These are phyloP conservation scores for Scaptomyza tumidula DNA, from an alignment of 2,888 invertebrate species.

Conservation along the genomic window DNA sequence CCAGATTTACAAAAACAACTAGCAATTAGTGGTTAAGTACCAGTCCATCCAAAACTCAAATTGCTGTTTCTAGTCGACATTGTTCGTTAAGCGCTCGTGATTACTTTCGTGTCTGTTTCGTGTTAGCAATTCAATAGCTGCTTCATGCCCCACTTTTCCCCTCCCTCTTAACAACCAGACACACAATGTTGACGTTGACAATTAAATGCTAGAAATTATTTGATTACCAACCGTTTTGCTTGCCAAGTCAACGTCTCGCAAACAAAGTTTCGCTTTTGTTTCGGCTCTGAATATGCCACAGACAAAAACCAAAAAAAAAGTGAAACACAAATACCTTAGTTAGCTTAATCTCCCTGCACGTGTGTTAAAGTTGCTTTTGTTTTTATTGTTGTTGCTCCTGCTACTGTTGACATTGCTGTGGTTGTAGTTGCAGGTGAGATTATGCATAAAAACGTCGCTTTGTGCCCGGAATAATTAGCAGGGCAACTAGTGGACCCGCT, in stretches of 20 bases:
- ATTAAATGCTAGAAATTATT: conserved; percentile 74
- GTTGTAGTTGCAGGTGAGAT: conserved; percentile 56
- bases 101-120: conserved; percentile 38
- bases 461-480: conserved; percentile 72
- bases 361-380: conserved; percentile 31
- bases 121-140: conserved; percentile 30
- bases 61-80: conserved; percentile 13
- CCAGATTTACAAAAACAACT: not conserved
- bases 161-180: conserved; percentile 9
- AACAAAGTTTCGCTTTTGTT: conserved; percentile 74
- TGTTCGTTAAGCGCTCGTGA: conserved; percentile 52
- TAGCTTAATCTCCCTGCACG: conserved; percentile 49
- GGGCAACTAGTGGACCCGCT: conserved; percentile 10
- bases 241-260: conserved; percentile 55
- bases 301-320: conserved; percentile 12
- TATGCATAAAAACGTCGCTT: conserved; percentile 75
- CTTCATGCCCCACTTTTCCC: conserved; percentile 2
- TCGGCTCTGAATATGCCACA: conserved; percentile 19
- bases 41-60: conserved; percentile 7
- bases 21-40: conserved; percentile 14
- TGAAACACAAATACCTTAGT: conserved; percentile 48
- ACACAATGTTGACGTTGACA: conserved; percentile 51
- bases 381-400: conserved; percentile 17
- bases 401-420: conserved; percentile 14
- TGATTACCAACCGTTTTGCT: conserved; percentile 64